Evolutionary conservation across 2,888 invertebrate genomes (phyloP), one percentile per base, ranked within the genome.

Genomic region (Timema podura): DNA sequence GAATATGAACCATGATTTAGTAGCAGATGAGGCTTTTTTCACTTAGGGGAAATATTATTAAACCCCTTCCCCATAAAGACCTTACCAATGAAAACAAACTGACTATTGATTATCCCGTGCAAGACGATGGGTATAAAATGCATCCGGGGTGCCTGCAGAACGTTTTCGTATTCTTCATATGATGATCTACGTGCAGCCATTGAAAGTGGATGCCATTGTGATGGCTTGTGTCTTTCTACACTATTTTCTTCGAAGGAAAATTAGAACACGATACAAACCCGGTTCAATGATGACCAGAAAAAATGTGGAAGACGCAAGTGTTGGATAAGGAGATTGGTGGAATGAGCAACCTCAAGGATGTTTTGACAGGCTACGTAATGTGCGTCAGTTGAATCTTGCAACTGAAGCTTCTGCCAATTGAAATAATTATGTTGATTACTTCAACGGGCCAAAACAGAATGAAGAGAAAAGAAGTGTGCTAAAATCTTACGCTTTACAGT

Each of bases 1-100:
- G 16, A 59, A 68, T 47, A 68, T 68, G 57, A 68, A 68, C 61
- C 59, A 57, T 16, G 67, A 44, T 49, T 67, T 67, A 13, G 54
- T 67, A 45, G 67, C 67, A 51, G 67, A 67, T 54, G 67, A 67
- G 45, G 67, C 67, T n/a, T 54, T 51, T 67, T 67, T 16, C 67
- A 30, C 45, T 57, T n/a, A 44, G 61, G 3, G 48, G 46, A 61
- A 57, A 68, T 45, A 13, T 59, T 6, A 47, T 68, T n/a, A 68
- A 68, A 61, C 59, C 68, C 16, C 59, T 59, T 44, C 46, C 59
- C 10, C 47, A 16, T 5, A 15, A 5, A 68, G 59, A 68, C 2
- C 6, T 65, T n/a, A 65, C 65, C 8, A 13, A 47, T n/a, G 65
- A 65, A 47, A 46, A 13, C 6, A 65, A 16, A 3, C 44, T 13